Evolutionary conservation across 2,113 vertebrate genomes (phyloP), one percentile per base, ranked within the genome.

Genomic region (Sylvilagus bachmani): DNA sequence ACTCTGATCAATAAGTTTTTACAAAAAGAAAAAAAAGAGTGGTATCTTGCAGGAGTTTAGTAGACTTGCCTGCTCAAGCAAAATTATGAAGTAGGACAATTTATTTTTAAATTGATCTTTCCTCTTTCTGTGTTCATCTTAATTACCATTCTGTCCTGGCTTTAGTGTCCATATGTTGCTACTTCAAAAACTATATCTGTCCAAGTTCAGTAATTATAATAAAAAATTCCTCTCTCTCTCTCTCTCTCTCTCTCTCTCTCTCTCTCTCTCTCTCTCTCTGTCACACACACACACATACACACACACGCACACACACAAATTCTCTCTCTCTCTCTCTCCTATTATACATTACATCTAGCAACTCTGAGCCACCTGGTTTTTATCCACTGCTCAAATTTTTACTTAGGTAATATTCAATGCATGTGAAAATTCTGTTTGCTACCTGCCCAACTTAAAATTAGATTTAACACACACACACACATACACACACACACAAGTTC

Each of bases 51-150:
- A 90, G 86, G 51, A 89, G 55, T 6, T 86, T 78, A 90, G 2
- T 33, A 19, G 64, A 66, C 19, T 31, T 27, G 2, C 74, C 17
- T 66, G 33, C 38, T 79, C 31, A 89, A 3, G 70, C 10, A 74
- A 86, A 94, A 27, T 62, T n/a, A 0, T 78, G 33, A 66, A 89
- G 10, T 31, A 77, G 53, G 14, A 71, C 61, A n/a, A 31, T 33
- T 90, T 86, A 96, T 89, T 92, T 96, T 96, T 66, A 95, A 86
- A 6, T 44, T 93, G 25, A 91, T 69, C 38, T 83, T 94, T 96
- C 61, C 22, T 88, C 25, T 55, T n/a, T 88, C 58, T 31, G 7
- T 90, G 36, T 84, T 90, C n/a, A n/a, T n/a, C 9, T 74, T 71
- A 85, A 90, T 78, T 82, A 83, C 31, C 11, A 89, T 24, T 4